These are phyloP conservation scores for Galendromus occidentalis DNA, from an alignment of 1,140 invertebrate species.

Conservation along the genomic window DNA sequence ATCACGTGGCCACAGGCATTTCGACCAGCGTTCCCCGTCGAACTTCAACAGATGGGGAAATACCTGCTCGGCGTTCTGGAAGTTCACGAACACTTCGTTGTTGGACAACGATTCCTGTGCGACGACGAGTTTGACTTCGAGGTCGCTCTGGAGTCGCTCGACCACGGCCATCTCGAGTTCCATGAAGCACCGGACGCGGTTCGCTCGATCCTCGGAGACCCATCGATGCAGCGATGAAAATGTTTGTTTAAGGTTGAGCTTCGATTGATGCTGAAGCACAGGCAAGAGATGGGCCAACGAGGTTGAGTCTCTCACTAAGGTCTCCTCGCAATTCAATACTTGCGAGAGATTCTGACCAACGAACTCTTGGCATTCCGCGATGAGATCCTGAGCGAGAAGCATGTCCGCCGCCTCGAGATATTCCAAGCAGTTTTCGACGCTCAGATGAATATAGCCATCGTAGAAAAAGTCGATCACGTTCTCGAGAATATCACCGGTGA, in stretches of 20 bases:
- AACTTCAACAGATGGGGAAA: neutral
- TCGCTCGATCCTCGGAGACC: neutral
- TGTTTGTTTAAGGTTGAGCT: neutral
- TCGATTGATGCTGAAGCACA: neutral
- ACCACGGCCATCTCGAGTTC: neutral
- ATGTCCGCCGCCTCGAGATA: constrained; percentile 1
- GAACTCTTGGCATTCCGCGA: neutral
- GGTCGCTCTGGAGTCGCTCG: neutral
- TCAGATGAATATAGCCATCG: neutral
- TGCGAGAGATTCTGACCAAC: neutral
- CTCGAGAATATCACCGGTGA: neutral
- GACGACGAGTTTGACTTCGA: neutral
- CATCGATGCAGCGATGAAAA: neutral
- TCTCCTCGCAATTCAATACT: neutral
- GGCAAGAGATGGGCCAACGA: neutral
- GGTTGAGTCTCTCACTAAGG: neutral
- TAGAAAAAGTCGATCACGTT: neutral
- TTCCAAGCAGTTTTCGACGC: neutral
- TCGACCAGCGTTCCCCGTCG: neutral
- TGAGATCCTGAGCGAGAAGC: neutral
- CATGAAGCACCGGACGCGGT: neutral
- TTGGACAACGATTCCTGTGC: neutral
- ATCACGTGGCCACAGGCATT: neutral
- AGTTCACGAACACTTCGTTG: neutral
- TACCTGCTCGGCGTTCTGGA: neutral